Conservation (phyloP, 2,797 vertebrate genomes). For the Lophotriccus pileatus region DNA sequence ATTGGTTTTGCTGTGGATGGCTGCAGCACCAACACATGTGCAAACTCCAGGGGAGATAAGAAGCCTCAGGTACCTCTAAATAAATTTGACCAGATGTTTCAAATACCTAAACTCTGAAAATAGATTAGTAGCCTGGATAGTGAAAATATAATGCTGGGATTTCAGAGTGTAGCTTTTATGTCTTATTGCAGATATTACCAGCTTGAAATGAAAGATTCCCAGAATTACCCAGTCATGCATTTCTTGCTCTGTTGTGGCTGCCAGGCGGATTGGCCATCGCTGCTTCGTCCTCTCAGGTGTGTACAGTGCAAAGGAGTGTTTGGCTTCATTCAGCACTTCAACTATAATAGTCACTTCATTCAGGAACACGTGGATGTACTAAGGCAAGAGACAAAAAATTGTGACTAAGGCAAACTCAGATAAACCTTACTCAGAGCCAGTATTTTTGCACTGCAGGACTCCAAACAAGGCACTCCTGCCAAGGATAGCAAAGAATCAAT, state of each 20-base stretch:
- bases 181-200: not conserved
- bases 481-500: not conserved
- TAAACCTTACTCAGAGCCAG: not conserved
- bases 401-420: not conserved
- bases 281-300: slow-evolving; percentile 91
- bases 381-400: not conserved
- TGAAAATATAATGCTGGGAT: not conserved
- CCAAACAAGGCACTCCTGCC: not conserved
- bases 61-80: not conserved
- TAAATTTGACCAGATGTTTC: not conserved
- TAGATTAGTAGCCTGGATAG: not conserved
- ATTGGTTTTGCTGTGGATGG: not conserved
- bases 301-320: slow-evolving; percentile 94
- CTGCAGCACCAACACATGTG: not conserved
- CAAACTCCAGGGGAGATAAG: not conserved
- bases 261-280: slow-evolving; percentile 92
- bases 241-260: slow-evolving; percentile 90
- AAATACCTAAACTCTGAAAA: not conserved
- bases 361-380: slow-evolving; percentile 96
- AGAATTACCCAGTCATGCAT: slow-evolving; percentile 93
- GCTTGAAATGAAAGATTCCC: not conserved
- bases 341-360: slow-evolving; percentile 95
- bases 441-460: not conserved
- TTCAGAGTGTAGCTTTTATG: not conserved
- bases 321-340: slow-evolving; percentile 88